phyloP scores from a whole-genome alignment of 1,140 invertebrate species.

The Drosophila funebris region DNA sequence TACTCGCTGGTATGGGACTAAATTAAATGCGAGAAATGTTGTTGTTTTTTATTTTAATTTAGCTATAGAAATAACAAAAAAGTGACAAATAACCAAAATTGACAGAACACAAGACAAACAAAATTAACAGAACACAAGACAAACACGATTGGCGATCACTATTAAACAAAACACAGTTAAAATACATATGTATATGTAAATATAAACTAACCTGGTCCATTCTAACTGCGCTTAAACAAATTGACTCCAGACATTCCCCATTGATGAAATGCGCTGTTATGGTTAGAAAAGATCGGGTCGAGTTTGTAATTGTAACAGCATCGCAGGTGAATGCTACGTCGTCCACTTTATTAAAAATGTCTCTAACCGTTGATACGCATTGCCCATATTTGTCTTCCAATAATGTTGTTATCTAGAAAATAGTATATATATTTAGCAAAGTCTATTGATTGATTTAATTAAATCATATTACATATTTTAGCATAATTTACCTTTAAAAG shows the following conservation, averaged over 20 bases:
- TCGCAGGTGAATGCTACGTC: conserved; percentile 25
- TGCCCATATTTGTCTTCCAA: not conserved
- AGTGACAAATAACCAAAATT: conserved; percentile 18
- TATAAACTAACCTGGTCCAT: no score
- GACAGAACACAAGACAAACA: no score
- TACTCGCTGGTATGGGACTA: not conserved
- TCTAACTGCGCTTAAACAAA: no score
- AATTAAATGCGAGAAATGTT: not conserved
- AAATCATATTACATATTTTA: no score
- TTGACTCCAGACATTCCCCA: no score
- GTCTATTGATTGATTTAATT: no score
- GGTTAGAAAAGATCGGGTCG: conserved; percentile 25
- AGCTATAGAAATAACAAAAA: conserved; percentile 15
- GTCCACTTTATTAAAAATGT: conserved; percentile 9
- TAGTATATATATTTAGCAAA: no score
- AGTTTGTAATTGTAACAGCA: conserved; percentile 27
- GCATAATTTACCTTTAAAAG: no score
- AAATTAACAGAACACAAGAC: no score
- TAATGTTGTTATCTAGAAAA: no score
- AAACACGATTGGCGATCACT: conserved; percentile 14
- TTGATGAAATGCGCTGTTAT: no score
- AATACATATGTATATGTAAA: no score
- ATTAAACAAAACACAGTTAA: conserved; percentile 16
- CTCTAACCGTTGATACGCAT: not conserved
- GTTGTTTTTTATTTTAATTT: not conserved